Conservation (phyloP, 2,113 vertebrate genomes). For the Nannobrachium achirus region DNA sequence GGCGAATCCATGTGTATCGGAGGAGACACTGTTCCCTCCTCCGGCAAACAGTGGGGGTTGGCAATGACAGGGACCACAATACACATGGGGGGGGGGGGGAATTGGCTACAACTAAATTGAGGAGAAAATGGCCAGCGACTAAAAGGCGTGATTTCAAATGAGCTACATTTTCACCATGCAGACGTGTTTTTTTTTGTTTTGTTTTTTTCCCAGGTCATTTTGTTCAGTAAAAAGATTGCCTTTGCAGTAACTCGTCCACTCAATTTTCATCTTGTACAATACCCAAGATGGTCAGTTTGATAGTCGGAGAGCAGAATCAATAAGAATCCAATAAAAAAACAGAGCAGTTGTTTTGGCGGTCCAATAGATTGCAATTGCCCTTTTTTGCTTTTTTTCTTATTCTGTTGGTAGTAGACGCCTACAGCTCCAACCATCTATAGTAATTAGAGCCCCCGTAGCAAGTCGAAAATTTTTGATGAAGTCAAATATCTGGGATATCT, state of each 20-base stretch:
- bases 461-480: constrained; percentile 33
- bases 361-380: constrained; percentile 17
- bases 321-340: constrained; percentile 28
- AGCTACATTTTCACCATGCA: constrained; percentile 41
- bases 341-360: constrained; percentile 7
- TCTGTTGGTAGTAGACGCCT: constrained; percentile 42
- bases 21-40: too few species aligned
- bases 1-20: too few species aligned
- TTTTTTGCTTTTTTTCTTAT: constrained; percentile 31
- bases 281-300: constrained; percentile 11
- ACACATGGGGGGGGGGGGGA: background rate
- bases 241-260: constrained; percentile 7
- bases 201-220: constrained; percentile 48
- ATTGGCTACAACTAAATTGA: background rate
- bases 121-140: too few species aligned
- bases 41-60: too few species aligned
- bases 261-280: constrained; percentile 24
- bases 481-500: constrained; percentile 30
- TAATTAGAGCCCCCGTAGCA: constrained; percentile 16
- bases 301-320: constrained; percentile 26
- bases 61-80: background rate
- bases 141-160: constrained; percentile 47
- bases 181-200: constrained; percentile 31
- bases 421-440: background rate
- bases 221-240: constrained; percentile 39